Percentiles rank a stretch among this genome's conserved stretches.
These are phyloP conservation scores for Dicrostonyx torquatus DNA, from an alignment of 2,797 vertebrate species.

Conservation along the genomic window DNA sequence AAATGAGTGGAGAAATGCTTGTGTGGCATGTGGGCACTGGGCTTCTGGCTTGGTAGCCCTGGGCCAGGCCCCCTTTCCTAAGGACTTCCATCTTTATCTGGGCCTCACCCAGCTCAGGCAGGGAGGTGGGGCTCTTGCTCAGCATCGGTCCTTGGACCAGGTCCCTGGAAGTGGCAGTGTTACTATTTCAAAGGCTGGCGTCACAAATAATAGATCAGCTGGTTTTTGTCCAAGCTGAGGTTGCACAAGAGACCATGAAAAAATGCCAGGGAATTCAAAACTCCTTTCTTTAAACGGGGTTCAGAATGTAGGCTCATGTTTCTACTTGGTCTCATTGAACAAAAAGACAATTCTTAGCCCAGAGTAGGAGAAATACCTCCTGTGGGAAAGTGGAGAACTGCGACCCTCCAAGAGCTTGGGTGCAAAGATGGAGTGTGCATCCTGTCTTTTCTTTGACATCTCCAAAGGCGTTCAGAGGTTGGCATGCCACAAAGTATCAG, in stretches of 20 bases:
- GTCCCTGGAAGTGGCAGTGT: neutral
- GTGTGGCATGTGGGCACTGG: neutral
- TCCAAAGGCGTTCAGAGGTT: neutral
- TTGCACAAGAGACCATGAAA: slow-evolving; percentile 51
- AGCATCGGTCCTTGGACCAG: neutral
- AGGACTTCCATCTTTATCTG: neutral
- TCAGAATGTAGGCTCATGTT: neutral
- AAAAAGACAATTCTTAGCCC: neutral
- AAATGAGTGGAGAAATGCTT: neutral
- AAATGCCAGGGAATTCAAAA: slow-evolving; percentile 28
- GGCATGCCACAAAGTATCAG: neutral
- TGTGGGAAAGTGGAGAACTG: neutral
- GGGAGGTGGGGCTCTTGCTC: neutral
- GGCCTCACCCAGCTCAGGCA: neutral
- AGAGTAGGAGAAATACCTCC: neutral
- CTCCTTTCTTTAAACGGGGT: neutral
- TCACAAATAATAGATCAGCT: neutral
- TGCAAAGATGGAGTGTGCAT: neutral
- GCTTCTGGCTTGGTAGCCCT: neutral
- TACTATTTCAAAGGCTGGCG: slow-evolving; percentile 33
- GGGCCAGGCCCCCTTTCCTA: slow-evolving; percentile 22
- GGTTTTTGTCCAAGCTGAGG: slow-evolving; percentile 5
- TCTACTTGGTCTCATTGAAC: neutral
- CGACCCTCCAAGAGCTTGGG: neutral
- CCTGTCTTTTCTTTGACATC: neutral